Conservation (phyloP, 1,140 invertebrate genomes). For the Alviniconcha marisindica region DNA sequence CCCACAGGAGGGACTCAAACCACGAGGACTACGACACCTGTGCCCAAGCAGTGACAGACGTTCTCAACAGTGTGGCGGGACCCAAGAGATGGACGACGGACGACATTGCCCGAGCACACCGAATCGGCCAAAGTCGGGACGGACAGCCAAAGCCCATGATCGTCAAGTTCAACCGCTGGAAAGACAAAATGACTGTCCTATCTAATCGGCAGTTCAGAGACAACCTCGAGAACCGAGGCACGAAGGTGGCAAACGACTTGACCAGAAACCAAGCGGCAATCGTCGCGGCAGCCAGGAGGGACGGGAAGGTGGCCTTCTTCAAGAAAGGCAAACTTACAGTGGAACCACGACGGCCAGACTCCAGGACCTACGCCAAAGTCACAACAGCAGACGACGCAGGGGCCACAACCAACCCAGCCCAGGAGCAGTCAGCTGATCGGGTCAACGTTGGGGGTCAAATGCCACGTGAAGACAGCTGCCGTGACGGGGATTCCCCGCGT, state of each 20-base stretch:
- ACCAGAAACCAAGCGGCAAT: not conserved
- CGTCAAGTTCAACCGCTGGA: not conserved
- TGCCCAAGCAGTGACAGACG: not conserved
- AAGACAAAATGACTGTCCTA: not conserved
- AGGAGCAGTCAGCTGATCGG: too few species aligned
- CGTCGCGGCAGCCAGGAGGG: not conserved
- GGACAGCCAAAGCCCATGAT: not conserved
- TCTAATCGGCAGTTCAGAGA: not conserved
- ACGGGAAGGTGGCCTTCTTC: not conserved
- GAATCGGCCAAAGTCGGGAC: not conserved
- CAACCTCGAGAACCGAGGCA: not conserved
- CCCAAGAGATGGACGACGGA: not conserved
- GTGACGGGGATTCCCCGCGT: too few species aligned
- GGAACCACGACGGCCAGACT: not conserved
- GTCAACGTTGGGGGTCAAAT: too few species aligned
- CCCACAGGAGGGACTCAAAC: not conserved
- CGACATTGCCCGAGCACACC: not conserved
- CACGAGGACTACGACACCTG: not conserved
- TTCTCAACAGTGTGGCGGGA: not conserved
- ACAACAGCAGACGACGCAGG: too few species aligned
- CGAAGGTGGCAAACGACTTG: not conserved
- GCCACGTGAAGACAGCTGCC: too few species aligned
- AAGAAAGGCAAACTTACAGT: not conserved
- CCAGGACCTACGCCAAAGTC: not conserved
- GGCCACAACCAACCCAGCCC: too few species aligned